phyloP scores from a whole-genome alignment of 2,888 invertebrate species.

The Noctua janthina region DNA sequence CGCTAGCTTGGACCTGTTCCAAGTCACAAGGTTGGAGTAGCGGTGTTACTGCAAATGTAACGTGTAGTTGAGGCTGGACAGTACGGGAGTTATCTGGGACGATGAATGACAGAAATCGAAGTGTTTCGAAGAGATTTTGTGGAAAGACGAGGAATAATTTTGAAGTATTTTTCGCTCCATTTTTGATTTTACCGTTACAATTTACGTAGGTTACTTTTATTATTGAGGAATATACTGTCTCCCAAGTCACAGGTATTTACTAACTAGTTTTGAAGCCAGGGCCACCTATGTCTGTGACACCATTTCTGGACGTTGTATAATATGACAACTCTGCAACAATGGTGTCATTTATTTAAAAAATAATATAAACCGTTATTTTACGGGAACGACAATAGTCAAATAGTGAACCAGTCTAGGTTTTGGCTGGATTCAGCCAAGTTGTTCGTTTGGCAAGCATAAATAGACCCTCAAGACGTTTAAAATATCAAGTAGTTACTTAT shows the following conservation, averaged over 20 bases:
- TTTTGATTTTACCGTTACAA: too few species aligned
- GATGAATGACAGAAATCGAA: constrained; percentile 6
- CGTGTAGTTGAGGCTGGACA: constrained; percentile 4
- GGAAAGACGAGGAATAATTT: background rate
- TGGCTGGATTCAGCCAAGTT: background rate
- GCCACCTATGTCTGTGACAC: background rate
- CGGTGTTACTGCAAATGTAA: constrained; percentile 58
- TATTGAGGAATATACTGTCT: background rate
- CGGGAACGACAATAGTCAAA: too few species aligned
- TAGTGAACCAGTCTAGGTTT: background rate
- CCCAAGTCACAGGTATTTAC: background rate
- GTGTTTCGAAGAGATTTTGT: background rate
- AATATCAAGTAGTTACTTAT: background rate
- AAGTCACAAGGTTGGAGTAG: constrained; percentile 59
- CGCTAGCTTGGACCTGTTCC: constrained; percentile 65
- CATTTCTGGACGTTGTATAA: background rate
- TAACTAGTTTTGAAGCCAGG: background rate
- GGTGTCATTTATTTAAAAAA: background rate
- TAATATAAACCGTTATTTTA: background rate
- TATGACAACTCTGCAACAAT: background rate
- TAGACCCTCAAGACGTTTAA: background rate
- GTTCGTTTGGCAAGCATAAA: background rate
- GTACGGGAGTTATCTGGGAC: constrained; percentile 16
- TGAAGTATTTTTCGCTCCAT: background rate
- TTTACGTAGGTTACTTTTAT: too few species aligned